A percentile compares a stretch with the other conserved stretches of the same genome.
Conservation (phyloP, 2,888 invertebrate genomes). For the Lasioglossum morio region DNA sequence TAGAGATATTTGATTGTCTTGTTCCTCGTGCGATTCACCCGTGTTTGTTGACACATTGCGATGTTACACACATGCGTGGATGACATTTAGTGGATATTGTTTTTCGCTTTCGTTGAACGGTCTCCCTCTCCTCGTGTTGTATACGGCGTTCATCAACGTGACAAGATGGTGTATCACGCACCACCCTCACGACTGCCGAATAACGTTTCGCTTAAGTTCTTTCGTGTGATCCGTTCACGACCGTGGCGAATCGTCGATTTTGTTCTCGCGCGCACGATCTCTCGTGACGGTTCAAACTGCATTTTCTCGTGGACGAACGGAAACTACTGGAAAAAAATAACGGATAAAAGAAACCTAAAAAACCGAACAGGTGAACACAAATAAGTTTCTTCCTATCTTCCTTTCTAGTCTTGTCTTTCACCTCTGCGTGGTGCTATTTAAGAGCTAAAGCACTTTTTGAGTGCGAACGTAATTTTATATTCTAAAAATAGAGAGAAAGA, state of each 20-base stretch:
- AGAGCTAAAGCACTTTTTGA: slow-evolving; percentile 54
- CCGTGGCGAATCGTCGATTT: slow-evolving; percentile 24
- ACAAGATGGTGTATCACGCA: slow-evolving; percentile 37
- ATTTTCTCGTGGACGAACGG: slow-evolving; percentile 44
- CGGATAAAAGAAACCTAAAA: slow-evolving; percentile 11
- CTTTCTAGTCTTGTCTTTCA: slow-evolving; percentile 71
- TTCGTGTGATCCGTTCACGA: slow-evolving; percentile 6
- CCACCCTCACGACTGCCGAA: slow-evolving; percentile 52
- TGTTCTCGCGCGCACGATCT: slow-evolving; percentile 31
- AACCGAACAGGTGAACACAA: slow-evolving; percentile 5
- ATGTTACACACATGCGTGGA: background rate
- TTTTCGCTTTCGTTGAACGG: slow-evolving; percentile 28
- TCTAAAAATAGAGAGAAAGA: slow-evolving; percentile 39
- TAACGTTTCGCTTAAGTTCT: slow-evolving; percentile 32
- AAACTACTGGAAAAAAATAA: background rate
- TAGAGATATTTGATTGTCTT: background rate
- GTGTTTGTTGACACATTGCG: background rate
- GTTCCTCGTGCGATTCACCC: background rate
- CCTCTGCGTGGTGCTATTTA: slow-evolving; percentile 69
- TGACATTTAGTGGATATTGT: background rate
- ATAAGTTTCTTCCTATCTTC: slow-evolving; percentile 65
- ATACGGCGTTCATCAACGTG: slow-evolving; percentile 5
- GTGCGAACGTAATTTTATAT: slow-evolving; percentile 64
- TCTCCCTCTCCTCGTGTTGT: slow-evolving; percentile 42
- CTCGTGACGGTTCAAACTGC: slow-evolving; percentile 36